Percentiles rank a stretch among this genome's conserved stretches.
Evolutionary conservation across 2,888 invertebrate genomes (phyloP).

Genomic region (Andrena camellia): DNA sequence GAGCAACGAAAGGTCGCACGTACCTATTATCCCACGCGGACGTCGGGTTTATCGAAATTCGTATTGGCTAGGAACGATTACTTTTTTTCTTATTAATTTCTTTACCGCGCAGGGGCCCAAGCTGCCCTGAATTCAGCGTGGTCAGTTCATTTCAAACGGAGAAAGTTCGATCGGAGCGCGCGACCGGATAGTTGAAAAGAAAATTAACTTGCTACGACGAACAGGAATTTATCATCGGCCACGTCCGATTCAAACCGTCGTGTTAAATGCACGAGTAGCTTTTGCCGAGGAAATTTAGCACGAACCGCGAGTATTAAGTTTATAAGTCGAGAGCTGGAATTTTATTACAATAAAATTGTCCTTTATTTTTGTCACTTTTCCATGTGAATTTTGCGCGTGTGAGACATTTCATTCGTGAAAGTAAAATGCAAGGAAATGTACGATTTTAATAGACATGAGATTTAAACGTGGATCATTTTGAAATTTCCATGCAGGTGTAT

Average conservation of each 20-base stretch:
- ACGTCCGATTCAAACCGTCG: not conserved
- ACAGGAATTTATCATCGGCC: not conserved
- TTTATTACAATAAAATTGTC: too few species aligned
- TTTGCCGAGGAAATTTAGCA: too few species aligned
- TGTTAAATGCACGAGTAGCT: not conserved
- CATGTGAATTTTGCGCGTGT: too few species aligned
- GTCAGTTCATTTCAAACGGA: constrained; percentile 21
- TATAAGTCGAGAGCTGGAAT: not conserved
- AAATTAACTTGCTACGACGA: constrained; percentile 19
- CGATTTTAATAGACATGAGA: not conserved
- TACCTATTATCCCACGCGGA: not conserved
- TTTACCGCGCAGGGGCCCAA: not conserved
- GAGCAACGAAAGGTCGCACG: constrained; percentile 1
- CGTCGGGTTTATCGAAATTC: constrained; percentile 3
- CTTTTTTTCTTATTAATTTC: constrained; percentile 16
- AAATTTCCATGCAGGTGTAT: not conserved
- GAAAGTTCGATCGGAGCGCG: constrained; percentile 29
- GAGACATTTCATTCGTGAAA: too few species aligned
- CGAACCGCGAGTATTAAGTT: too few species aligned
- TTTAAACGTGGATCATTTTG: not conserved
- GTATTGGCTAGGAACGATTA: not conserved
- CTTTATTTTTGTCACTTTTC: too few species aligned
- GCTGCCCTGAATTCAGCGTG: constrained; percentile 9
- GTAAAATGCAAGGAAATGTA: too few species aligned
- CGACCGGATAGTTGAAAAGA: not conserved